Conservation (phyloP, 2,888 invertebrate genomes). For the Pollenia griseotomentosa region DNA sequence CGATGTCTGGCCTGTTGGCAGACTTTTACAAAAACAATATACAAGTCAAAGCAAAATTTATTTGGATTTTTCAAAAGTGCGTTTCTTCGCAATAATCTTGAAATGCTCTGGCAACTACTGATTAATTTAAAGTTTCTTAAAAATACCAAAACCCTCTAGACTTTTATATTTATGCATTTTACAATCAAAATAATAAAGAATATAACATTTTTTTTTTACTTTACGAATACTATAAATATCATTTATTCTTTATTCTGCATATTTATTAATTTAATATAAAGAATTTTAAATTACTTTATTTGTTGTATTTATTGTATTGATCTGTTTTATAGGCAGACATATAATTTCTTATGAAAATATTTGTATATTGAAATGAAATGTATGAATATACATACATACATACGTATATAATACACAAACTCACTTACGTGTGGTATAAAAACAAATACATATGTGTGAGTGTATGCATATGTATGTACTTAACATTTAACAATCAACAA, state of each 20-base stretch:
- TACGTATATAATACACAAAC: not conserved
- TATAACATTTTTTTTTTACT: not conserved
- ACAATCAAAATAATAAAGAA: not conserved
- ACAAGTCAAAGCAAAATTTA: no score
- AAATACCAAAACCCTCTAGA: no score
- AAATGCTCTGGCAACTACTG: no score
- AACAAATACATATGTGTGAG: not conserved
- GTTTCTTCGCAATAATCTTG: no score
- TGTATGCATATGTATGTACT: not conserved
- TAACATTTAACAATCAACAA: conserved; percentile 36
- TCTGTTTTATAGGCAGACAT: conserved; percentile 46
- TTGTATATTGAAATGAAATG: conserved; percentile 32
- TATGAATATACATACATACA: not conserved
- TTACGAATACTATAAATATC: not conserved
- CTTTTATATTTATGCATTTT: no score
- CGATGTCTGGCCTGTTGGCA: no score
- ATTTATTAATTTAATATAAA: conserved; percentile 14
- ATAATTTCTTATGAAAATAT: conserved; percentile 61
- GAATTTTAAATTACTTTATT: conserved; percentile 43
- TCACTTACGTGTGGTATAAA: not conserved
- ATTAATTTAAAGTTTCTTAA: no score
- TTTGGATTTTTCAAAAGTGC: no score
- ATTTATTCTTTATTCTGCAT: not conserved
- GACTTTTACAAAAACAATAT: no score
- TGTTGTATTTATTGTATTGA: conserved; percentile 44